Base-by-base conservation (phyloP, 2,113 vertebrate genomes). In the Lepus europaeus region DNA sequence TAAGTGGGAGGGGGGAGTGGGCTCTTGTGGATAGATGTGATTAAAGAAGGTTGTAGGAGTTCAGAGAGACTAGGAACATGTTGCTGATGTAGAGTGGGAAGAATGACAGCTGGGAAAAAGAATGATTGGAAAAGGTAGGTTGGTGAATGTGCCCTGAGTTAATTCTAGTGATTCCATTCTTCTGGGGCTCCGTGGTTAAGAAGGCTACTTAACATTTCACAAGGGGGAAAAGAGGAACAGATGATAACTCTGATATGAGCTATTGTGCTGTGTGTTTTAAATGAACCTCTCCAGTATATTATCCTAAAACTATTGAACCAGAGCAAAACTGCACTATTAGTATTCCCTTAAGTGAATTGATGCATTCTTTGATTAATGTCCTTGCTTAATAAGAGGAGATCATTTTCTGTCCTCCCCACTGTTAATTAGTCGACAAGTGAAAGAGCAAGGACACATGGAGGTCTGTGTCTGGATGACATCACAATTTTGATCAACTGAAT, bases 401-500 rank as follows among this genome's bases (percentile, higher is more conserved):
- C 3, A 20, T 81, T 27, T 51, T 61, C 63, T 14, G 27, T 23
- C 36, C 53, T n/a, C 9, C 19, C 68, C 7, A 11, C 19, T 92
- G 22, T 92, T 81, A 78, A 39, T 91, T 79, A 87, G 49, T 61
- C 33, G 56, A 56, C 53, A 89, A 36, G 31, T 59, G 51, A n/a
- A 90, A 88, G 69, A 90, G 5, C 51, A 93, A 83, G 94, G 90
- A 33, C 90, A 85, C 31, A 29, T n/a, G 81, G 45, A 87, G 36
- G 3, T 89, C 23, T 72, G 51, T 56, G 51, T 90, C 51, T 82
- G 31, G 45, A 70, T 94, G 78, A 95, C 20, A 70, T 94, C 69
- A 91, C 94, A 87, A 69, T 93, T 96, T 86, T 74, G 51, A 96
- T 95, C 63, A 90, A 14, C 9, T 74, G 14, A 77, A 81, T 31